phyloP scores from a whole-genome alignment of 2,888 invertebrate genomes.

The Rhagium mordax region DNA sequence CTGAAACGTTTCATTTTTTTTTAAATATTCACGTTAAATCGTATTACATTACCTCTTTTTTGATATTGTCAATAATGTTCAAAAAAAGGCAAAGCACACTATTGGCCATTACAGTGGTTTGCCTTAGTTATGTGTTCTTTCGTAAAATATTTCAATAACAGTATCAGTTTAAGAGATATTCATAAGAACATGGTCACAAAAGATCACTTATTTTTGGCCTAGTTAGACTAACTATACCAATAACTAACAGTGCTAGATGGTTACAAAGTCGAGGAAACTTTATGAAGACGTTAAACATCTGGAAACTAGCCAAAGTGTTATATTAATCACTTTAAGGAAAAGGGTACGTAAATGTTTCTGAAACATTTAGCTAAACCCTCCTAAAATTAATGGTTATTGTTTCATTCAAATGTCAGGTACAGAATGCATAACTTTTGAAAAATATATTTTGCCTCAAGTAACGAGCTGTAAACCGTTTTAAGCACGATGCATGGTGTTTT shows the following conservation, averaged over 20 bases:
- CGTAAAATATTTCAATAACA: too few relatives aligned
- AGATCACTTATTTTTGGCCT: too few relatives aligned
- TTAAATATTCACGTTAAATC: too few relatives aligned
- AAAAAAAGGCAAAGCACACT: too few relatives aligned
- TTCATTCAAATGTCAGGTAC: slow-evolving; percentile 4
- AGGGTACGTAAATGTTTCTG: slow-evolving; percentile 12
- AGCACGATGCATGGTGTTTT: background rate
- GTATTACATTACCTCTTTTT: too few relatives aligned
- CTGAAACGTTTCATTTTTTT: too few relatives aligned
- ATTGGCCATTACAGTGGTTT: too few relatives aligned
- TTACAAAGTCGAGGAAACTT: background rate
- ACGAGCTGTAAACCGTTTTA: too few relatives aligned
- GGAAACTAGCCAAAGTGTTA: slow-evolving; percentile 16
- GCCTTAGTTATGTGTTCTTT: too few relatives aligned
- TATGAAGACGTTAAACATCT: slow-evolving; percentile 13
- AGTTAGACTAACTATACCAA: background rate
- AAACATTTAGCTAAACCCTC: slow-evolving; percentile 22
- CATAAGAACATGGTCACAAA: too few relatives aligned
- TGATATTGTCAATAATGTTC: too few relatives aligned
- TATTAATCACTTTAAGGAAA: slow-evolving; percentile 18
- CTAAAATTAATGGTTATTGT: slow-evolving; percentile 25
- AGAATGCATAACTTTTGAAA: background rate
- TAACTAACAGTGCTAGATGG: background rate
- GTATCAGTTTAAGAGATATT: background rate
- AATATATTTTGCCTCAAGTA: background rate